Evolutionary conservation across 2,888 invertebrate species (phyloP).

Genomic region (Clanis bilineata): DNA sequence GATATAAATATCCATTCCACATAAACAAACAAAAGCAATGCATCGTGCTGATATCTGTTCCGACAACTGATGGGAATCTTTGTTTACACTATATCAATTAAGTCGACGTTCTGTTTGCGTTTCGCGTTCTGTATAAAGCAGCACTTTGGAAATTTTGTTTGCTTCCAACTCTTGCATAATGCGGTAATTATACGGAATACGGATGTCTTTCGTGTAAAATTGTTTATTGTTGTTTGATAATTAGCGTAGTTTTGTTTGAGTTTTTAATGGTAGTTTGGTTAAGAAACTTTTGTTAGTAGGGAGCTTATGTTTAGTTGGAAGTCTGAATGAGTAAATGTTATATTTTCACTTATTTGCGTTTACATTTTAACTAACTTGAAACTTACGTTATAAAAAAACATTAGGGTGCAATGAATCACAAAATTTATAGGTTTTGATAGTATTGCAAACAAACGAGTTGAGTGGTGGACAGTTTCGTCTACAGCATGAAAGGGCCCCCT

Average conservation of each 20-base stretch:
- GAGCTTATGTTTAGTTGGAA: too few relatives aligned
- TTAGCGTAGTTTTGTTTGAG: background rate
- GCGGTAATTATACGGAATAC: slow-evolving; percentile 1
- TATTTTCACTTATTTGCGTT: too few relatives aligned
- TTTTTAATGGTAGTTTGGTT: too few relatives aligned
- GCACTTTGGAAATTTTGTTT: slow-evolving; percentile 68
- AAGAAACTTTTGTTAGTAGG: too few relatives aligned
- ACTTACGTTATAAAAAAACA: too few relatives aligned
- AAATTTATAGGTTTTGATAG: too few relatives aligned
- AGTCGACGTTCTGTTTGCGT: slow-evolving; percentile 73
- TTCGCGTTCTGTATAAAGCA: slow-evolving; percentile 53
- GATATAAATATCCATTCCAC: slow-evolving; percentile 14
- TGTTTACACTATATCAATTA: slow-evolving; percentile 79
- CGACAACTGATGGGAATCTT: slow-evolving; percentile 61
- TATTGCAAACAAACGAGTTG: too few relatives aligned
- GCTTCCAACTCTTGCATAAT: slow-evolving; percentile 33
- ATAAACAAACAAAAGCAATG: slow-evolving; percentile 29
- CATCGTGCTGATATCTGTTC: slow-evolving; percentile 50
- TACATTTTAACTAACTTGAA: too few relatives aligned
- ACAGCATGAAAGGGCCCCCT: too few relatives aligned
- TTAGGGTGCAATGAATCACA: too few relatives aligned
- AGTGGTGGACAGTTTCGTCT: too few relatives aligned
- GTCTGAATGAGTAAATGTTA: too few relatives aligned
- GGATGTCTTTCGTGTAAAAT: background rate
- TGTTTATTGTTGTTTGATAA: slow-evolving; percentile 7